Evolutionary conservation across 2,888 invertebrate genomes (phyloP), one percentile per base, ranked within the genome.

Genomic region (Andrena bicolor): DNA sequence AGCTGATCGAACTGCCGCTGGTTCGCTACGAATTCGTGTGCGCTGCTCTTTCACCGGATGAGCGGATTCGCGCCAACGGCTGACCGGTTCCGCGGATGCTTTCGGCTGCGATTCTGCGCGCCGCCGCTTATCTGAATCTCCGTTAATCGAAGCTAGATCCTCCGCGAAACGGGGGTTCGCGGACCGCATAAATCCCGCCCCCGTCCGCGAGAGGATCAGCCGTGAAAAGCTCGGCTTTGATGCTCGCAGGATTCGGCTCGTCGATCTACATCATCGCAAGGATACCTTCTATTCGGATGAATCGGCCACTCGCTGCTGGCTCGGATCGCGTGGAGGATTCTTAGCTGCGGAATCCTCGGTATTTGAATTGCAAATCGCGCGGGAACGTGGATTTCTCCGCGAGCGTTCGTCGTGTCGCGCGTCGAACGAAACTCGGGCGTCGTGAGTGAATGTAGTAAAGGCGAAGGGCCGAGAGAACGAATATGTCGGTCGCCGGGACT

Each of bases 401-500:
- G 28, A 51, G 23, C 71, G 13, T 65, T 71, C 70, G 60, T n/a
- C 66, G 53, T 10, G 53, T 65, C 26, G 51, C 48, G 16, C 60
- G 80, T 66, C 72, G 80, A 79, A 66, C 80, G 72, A 79, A 79
- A 77, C 64, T 70, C 77, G 69, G 35, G 23, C 77, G 69, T 56
- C 56, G 56, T 26, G 56, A 56, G 56, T 56, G 56, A 56, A 69
- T n/a, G n/a, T 26, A 49, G 30, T n/a, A 16, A 2, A 32, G 35
- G 58, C 48, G 23, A 61, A 61, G 23, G 56, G 10, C 58, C 28
- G 20, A 6, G 53, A 41, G 28, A 30, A 48, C 32, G 60, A 84
- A 64, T 76, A 86, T 86, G 86, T 84, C 87, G 80, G 75, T 87
- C 78, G 82, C 85, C 6, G 85, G 85, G 2, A 91, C 91, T 86